Base-by-base conservation (phyloP, 2,113 vertebrate genomes). In the Poecilia latipinna region DNA sequence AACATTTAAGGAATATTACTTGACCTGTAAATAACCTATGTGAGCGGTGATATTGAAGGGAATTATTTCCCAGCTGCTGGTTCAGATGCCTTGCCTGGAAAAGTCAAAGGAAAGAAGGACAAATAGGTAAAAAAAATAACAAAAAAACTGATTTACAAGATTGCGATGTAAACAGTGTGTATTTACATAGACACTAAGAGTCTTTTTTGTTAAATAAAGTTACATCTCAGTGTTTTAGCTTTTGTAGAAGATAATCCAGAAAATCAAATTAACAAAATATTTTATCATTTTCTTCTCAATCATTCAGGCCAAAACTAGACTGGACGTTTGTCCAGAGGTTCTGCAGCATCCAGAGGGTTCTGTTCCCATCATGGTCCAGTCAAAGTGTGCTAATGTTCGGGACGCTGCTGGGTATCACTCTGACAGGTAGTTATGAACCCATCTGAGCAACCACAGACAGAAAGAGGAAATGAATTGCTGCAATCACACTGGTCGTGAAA, bases 341-440 rank as follows among this genome's bases (percentile, higher is more conserved):
- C 82, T 85, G 94, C 80, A 85, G 90, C 60, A 96, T 99, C 81
- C 95, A 95, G 90, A 90, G 88, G n/a, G 90, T 98, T 42, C 94
- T 99, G n/a, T 98, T 98, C 84, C 96, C 97, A 5, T 87, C 89
- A 22, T 97, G 95, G 94, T 93, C 89, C 62, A 96, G 95, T 12
- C 94, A 92, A 54, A 96, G 92, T 80, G 92, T 86, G 2, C 92
- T 98, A 64, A 98, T 99, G 97, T 97, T 98, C 86, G 92, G 94
- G 67, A 99, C 96, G 0, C 93, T 99, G 80, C 93, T 99, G 0
- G 75, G 51, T 12, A 93, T 98, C 32, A 93, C 96, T 5, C 93
- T 99, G 11, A 89, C 96, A 86, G 96, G 98, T 99, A 60, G 3
- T 32, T 10, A 42, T 54, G 19, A 19, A 57, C 8, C n/a, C 13